These are phyloP conservation scores for Smutsia temminckii DNA, from an alignment of 2,797 vertebrate species.

Conservation along the genomic window DNA sequence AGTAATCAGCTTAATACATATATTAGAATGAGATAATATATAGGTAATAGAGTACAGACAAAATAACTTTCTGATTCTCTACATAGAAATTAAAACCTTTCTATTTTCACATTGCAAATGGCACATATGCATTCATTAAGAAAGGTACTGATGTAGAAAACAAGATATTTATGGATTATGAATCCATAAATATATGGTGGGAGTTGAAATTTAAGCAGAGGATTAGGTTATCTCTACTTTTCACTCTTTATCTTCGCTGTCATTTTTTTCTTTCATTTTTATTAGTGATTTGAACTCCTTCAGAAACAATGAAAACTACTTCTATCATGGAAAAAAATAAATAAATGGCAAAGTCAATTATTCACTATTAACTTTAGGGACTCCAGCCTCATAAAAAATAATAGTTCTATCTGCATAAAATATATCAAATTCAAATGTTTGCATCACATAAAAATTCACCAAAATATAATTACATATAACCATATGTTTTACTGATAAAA, in stretches of 20 bases:
- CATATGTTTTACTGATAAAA: background rate
- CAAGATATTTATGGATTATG: background rate
- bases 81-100: background rate
- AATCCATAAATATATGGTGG: background rate
- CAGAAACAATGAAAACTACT: constrained; percentile 13
- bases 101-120: background rate
- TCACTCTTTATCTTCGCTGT: background rate
- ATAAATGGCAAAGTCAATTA: background rate
- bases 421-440: background rate
- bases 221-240: background rate
- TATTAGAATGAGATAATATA: background rate
- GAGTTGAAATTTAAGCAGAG: background rate
- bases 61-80: background rate
- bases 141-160: background rate
- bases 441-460: background rate
- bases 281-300: background rate
- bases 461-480: background rate
- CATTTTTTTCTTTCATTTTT: background rate
- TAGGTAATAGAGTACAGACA: background rate
- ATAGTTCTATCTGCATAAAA: background rate
- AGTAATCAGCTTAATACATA: background rate
- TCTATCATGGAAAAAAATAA: constrained; percentile 52
- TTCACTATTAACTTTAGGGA: background rate
- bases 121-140: background rate
- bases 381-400: background rate